Conservation (phyloP, 2,113 vertebrate genomes). For the Tetrao urogallus region DNA sequence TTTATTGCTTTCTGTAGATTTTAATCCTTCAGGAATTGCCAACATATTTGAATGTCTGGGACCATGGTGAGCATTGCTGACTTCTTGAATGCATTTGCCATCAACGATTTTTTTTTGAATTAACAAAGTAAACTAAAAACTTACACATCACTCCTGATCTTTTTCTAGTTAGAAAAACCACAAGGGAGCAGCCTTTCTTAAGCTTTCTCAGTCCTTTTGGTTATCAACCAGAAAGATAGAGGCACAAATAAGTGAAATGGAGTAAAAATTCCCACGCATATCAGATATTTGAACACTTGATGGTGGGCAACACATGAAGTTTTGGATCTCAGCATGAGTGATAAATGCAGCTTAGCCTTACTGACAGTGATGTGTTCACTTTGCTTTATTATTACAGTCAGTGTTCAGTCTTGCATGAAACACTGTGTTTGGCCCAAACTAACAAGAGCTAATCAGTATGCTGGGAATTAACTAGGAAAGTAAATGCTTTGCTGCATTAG, state of each 20-base stretch:
- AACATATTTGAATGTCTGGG: background rate
- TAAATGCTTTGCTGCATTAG: constrained; percentile 15
- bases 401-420: constrained; percentile 22
- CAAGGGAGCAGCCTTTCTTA: constrained; percentile 71
- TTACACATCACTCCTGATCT: background rate
- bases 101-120: background rate
- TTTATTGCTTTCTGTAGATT: background rate
- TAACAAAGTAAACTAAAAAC: background rate
- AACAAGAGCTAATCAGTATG: constrained; percentile 13
- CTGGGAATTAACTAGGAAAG: background rate
- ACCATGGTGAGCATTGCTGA: background rate
- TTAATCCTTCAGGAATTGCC: background rate
- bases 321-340: background rate
- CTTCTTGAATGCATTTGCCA: background rate
- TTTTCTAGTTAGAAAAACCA: constrained; percentile 35
- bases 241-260: background rate
- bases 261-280: background rate
- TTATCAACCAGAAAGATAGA: constrained; percentile 1
- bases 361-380: background rate
- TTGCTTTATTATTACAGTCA: constrained; percentile 7
- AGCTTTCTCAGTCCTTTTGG: constrained; percentile 27
- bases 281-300: background rate
- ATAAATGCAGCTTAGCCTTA: background rate
- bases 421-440: background rate
- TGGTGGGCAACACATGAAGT: background rate